Evolutionary conservation across 30 jellyfish, hydroid and myxozoan species (phyloP).

Genomic region (Chrysaora quinquecirrha): DNA sequence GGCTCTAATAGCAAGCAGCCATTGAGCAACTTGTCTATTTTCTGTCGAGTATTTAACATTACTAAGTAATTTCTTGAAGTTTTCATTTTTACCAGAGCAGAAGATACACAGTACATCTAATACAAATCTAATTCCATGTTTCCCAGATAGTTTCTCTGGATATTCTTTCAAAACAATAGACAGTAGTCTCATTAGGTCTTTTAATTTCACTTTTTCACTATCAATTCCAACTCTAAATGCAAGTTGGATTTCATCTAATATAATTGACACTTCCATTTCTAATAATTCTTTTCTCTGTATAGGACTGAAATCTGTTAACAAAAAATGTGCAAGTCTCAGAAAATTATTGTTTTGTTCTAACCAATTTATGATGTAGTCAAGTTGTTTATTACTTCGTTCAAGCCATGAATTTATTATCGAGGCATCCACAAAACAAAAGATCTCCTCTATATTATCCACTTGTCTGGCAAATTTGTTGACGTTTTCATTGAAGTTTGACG

Average conservation of each 20-base stretch:
- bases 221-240: constrained; percentile 81
- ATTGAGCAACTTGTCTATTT: constrained; percentile 74
- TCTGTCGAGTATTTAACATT: constrained; percentile 67
- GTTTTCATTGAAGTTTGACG: too few species aligned
- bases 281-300: constrained; percentile 50
- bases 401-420: constrained; percentile 70
- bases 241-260: constrained; percentile 68
- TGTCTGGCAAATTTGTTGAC: too few species aligned
- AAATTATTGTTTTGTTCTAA: constrained; percentile 34
- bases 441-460: constrained; percentile 44
- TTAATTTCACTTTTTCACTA: constrained; percentile 27
- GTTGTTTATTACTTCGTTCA: constrained; percentile 47
- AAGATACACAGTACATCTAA: constrained; percentile 47
- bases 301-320: constrained; percentile 53
- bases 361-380: constrained; percentile 33
- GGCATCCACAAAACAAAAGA: constrained; percentile 74
- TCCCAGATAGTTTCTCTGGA: constrained; percentile 59
- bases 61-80: constrained; percentile 43
- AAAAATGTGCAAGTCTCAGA: constrained; percentile 55
- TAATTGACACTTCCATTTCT: constrained; percentile 86
- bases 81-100: constrained; percentile 69
- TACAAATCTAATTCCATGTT: constrained; percentile 37
- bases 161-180: constrained; percentile 63
- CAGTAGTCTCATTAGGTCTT: constrained; percentile 36
- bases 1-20: constrained; percentile 94